Base-by-base conservation (phyloP, 2,113 vertebrate species). In the Lepus europaeus region DNA sequence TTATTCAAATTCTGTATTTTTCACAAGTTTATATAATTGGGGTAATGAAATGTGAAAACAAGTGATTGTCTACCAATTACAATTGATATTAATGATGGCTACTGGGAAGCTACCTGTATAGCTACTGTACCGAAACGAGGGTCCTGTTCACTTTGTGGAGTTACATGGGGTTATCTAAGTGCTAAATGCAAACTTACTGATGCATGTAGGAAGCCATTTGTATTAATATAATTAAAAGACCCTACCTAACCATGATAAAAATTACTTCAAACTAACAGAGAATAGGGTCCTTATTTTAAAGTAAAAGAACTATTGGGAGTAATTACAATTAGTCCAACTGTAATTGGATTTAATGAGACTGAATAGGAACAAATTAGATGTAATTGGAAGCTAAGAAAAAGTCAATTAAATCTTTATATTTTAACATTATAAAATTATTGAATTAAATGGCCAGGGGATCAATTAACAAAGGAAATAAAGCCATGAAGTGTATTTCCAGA, bases 381-480 rank as follows among this genome's bases (percentile, higher is more conserved):
- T 95, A 96, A 96, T 97, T 96, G 95, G 95, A 98, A 97, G 90
- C 93, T 89, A 95, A 97, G 97, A 84, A 98, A 97, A 98, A 98
- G 80, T 97, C 63, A 97, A 97, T 98, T 96, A 97, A 97, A 89
- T 76, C 22, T 66, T 97, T 81, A 56, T 22, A 96, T 97, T 97
- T 97, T 97, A 97, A 94, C 97, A 97, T 87, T 94, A 93, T 97
- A 97, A 98, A 98, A 89, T 96, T 98, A 98, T 96, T 97, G 70
- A 97, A 93, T 97, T 97, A 97, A 98, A 97, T 98, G 97, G 97
- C 96, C 94, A 96, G 95, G 96, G 95, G 90, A 97, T 95, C 89
- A 95, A 86, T 93, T 97, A 5, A 89, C 87, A 97, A 76, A 98
- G 73, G 97, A 97, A 95, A 96, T 96, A 96, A 96, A 95, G 86